Evolutionary conservation across 1,140 invertebrate species (phyloP), one percentile per base, ranked within the genome.

Genomic region (Carposina sasakii): DNA sequence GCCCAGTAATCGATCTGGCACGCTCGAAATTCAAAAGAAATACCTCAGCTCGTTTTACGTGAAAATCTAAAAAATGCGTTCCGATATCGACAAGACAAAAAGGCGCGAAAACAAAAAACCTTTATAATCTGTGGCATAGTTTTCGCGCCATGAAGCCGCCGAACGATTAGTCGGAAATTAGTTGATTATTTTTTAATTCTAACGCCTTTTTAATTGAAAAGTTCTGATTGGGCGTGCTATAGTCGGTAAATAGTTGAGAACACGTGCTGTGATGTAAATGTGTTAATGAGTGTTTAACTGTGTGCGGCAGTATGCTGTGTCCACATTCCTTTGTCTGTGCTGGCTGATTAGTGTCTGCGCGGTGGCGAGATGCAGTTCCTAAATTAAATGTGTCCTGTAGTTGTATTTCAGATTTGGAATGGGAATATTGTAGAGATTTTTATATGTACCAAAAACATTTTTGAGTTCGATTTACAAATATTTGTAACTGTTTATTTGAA

Each of bases 231-330:
- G 61, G n/a, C n/a, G n/a, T 51, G 47, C 55, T 40, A 46, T 46
- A 30, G 46, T 61, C n/a, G n/a, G n/a, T 64, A 67, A 58, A 60
- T 47, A 52, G 45, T 49, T 21, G 51, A 42, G 31, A 48, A 66
- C 76, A 78, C 76, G 76, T 75, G 74, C 43, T 36, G 75, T 77
- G 75, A 73, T 77, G 74, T 75, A 73, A 76, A 78, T 76, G 76
- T 81, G 76, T 79, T 83, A 83, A 83, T 83, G 76, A 83, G 71
- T 70, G 63, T 62, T 58, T 64, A 55, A 46, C 22, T 72, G 79
- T 77, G 76, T 76, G 70, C 59, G 61, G n/a, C n/a, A n/a, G n/a
- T n/a, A n/a, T n/a, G n/a, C n/a, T n/a, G n/a, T n/a, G n/a, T n/a
- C n/a, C n/a, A n/a, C n/a, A n/a, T n/a, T 55, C 13, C 24, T 57